A percentile compares a stretch with the other conserved stretches of the same genome.
phyloP scores from a whole-genome alignment of 2,113 vertebrate genomes.

The Arizona elegans region DNA sequence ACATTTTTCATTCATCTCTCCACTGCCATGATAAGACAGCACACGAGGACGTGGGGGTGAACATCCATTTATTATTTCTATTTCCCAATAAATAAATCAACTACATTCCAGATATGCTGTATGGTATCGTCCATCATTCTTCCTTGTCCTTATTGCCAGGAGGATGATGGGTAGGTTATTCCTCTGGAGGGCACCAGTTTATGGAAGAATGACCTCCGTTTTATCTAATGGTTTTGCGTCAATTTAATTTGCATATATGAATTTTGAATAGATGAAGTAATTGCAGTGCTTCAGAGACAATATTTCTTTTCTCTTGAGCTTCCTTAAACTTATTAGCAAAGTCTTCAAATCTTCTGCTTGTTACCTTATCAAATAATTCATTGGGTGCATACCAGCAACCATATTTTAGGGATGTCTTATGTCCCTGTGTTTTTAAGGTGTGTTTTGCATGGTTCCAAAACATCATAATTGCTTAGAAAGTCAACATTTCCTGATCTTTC shows the following conservation, averaged over 20 bases:
- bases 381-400: background rate
- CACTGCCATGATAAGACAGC: background rate
- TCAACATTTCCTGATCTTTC: background rate
- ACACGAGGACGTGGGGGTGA: background rate
- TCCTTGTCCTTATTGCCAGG: background rate
- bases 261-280: background rate
- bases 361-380: conserved; percentile 15
- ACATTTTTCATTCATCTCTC: background rate
- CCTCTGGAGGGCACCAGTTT: background rate
- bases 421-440: background rate
- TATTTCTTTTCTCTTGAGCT: background rate
- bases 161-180: background rate
- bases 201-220: background rate
- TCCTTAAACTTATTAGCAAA: background rate
- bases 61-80: background rate
- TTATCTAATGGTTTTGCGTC: background rate
- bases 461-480: background rate
- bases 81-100: background rate
- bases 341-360: background rate
- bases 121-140: background rate
- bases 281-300: background rate
- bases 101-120: background rate
- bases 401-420: background rate
- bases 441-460: background rate
- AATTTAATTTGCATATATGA: background rate